Conservation (phyloP, 2,113 vertebrate species). For the Cyanoliseus patagonus region DNA sequence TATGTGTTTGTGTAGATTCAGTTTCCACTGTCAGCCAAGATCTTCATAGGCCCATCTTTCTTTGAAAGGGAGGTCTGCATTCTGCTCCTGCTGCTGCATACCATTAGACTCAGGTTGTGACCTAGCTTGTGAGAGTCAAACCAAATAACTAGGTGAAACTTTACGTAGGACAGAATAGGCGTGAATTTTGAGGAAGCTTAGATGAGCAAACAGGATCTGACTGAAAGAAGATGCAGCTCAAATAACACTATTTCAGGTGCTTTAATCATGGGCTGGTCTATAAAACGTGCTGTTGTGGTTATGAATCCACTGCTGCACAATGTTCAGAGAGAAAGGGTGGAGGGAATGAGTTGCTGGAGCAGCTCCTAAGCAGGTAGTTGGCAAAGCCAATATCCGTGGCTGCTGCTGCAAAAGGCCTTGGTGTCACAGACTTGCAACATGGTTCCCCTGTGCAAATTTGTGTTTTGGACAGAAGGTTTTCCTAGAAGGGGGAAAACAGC, state of each 20-base stretch:
- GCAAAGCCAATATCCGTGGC: background rate
- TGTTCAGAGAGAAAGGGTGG: background rate
- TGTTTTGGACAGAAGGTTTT: background rate
- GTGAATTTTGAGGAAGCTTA: background rate
- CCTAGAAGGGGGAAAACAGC: background rate
- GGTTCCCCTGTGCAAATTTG: rapidly evolving
- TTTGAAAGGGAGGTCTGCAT: background rate
- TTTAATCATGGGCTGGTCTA: background rate
- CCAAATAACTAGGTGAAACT: background rate
- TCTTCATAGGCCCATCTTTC: background rate
- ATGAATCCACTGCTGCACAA: background rate
- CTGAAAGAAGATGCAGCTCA: background rate
- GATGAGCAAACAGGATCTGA: background rate
- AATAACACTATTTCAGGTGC: background rate
- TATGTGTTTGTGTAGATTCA: rapidly evolving
- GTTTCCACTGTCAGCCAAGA: background rate
- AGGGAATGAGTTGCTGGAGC: background rate
- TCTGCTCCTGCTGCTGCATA: background rate
- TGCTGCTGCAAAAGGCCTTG: background rate
- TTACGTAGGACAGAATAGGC: background rate
- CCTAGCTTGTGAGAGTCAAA: background rate
- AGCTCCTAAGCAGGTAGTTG: background rate
- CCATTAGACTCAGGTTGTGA: background rate
- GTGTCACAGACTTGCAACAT: background rate
- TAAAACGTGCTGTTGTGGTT: background rate